Conservation (phyloP, 2,797 vertebrate genomes). For the Crocodylus rhombifer region DNA sequence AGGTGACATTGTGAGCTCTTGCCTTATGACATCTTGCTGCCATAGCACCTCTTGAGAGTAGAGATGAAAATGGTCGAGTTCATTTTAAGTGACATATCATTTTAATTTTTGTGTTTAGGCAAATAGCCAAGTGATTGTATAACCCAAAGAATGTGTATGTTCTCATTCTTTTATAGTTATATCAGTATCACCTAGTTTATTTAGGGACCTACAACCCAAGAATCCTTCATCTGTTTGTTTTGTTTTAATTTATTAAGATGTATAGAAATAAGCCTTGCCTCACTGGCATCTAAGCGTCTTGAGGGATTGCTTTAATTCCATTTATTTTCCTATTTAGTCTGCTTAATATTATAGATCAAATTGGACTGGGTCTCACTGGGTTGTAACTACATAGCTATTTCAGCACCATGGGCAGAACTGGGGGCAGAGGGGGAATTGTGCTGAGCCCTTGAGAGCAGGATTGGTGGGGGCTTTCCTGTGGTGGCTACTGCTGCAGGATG, state of each 20-base stretch:
- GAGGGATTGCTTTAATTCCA: too few relatives aligned
- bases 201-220: neutral
- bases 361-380: neutral
- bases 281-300: neutral
- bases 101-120: neutral
- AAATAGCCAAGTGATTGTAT: neutral
- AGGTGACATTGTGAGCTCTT: conserved; percentile 47
- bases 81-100: neutral
- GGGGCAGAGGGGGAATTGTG: too few relatives aligned
- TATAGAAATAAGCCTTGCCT: neutral
- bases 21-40: conserved; percentile 19
- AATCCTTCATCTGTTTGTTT: neutral
- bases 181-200: neutral
- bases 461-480: too few relatives aligned
- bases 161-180: neutral
- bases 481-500: too few relatives aligned
- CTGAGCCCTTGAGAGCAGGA: too few relatives aligned
- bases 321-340: neutral
- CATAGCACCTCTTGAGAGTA: conserved; percentile 27
- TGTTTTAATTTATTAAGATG: neutral
- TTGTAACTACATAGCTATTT: too few relatives aligned
- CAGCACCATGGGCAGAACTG: too few relatives aligned
- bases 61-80: neutral
- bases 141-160: neutral
- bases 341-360: neutral